These are phyloP conservation scores for Willisornis vidua DNA, from an alignment of 2,113 vertebrate species.

Conservation along the genomic window DNA sequence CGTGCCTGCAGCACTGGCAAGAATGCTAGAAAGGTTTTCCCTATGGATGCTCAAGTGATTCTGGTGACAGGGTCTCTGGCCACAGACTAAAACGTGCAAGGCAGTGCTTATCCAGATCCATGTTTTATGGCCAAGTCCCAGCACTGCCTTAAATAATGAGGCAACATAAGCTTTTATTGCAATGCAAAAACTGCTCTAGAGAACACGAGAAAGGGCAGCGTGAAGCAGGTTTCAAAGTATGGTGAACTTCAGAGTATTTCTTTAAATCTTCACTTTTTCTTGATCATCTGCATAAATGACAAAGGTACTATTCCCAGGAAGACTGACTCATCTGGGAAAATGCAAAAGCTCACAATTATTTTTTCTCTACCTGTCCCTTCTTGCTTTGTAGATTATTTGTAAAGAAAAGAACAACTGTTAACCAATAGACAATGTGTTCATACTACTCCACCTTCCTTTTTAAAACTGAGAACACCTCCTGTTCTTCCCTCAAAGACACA, in stretches of 20 bases:
- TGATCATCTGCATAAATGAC: not conserved
- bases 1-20: not conserved
- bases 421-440: not conserved
- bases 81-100: not conserved
- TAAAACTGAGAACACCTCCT: not conserved
- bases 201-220: not conserved
- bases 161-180: not conserved
- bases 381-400: slow-evolving; percentile 43
- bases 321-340: slow-evolving; percentile 74
- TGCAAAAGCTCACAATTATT: not conserved
- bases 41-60: not conserved
- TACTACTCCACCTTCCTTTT: not conserved
- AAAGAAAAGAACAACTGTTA: not conserved
- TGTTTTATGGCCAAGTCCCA: not conserved
- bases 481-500: not conserved
- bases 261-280: not conserved
- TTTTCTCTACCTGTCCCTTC: slow-evolving; percentile 51
- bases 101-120: not conserved
- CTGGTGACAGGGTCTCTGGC: not conserved
- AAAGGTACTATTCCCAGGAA: slow-evolving; percentile 36
- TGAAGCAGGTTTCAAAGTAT: not conserved
- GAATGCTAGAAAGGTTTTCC: not conserved
- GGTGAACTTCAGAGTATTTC: not conserved
- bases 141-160: not conserved
- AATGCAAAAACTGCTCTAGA: not conserved